phyloP scores from a whole-genome alignment of 2,113 vertebrate genomes.

The Isichthys henryi region DNA sequence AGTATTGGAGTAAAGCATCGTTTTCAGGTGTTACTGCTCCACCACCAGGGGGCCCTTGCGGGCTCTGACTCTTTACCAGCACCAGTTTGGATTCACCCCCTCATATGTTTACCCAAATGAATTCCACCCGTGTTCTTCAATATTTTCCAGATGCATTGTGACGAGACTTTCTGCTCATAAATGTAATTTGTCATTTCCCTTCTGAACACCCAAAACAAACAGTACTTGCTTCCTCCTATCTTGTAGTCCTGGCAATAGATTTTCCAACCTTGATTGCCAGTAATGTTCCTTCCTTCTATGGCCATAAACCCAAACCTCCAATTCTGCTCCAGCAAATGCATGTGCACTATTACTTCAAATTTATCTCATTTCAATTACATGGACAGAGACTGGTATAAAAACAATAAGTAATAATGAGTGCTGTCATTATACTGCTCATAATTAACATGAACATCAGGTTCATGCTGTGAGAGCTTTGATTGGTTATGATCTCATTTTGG shows the following conservation, averaged over 20 bases:
- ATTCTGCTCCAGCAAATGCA: no score
- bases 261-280: not conserved
- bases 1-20: not conserved
- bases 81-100: slow-evolving; percentile 34
- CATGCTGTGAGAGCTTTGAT: no score
- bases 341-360: no score
- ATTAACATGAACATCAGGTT: no score
- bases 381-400: no score
- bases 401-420: no score
- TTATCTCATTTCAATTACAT: no score
- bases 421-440: no score
- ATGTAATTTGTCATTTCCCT: not conserved
- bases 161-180: slow-evolving; percentile 18
- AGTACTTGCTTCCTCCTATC: slow-evolving; percentile 21
- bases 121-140: slow-evolving; percentile 44
- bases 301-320: not conserved
- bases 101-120: slow-evolving; percentile 34
- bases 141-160: slow-evolving; percentile 38
- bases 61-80: not conserved
- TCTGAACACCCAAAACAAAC: slow-evolving; percentile 31
- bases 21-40: not conserved
- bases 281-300: not conserved
- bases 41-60: not conserved
- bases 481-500: no score
- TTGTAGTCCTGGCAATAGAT: not conserved